Base-by-base conservation (phyloP, 2,797 vertebrate species). In the Hyperoplus immaculatus region DNA sequence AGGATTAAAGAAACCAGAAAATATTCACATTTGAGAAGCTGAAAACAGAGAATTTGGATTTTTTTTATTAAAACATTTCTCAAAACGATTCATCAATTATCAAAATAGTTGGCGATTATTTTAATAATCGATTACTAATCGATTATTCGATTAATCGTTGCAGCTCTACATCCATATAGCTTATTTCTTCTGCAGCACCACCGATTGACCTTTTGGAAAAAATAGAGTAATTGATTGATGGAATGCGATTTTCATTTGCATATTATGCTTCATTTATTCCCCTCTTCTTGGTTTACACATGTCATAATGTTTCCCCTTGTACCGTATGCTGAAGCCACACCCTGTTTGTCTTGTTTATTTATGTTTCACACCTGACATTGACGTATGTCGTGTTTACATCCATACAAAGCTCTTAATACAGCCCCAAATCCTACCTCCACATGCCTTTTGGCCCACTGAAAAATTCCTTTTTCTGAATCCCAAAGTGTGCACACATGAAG, bases 331-430 rank as follows among this genome's bases (percentile, higher is more conserved):
- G 14, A 41, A 49, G 68, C 69, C 63, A 15, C 56, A 29, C 53
- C 64, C 57, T 15, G 3, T 2, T 4, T 10, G 36, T 45, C 29
- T 60, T 10, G 29, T 47, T n/a, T 64, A 6, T 69, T 43, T 75
- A 67, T 79, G 56, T 49, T 71, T 42, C 72, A 45, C 36, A 18
- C 29, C 38, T 70, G 69, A 77, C 75, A 59, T n/a, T 50, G n/a
- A 80, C 66, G 71, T 54, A 62, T n/a, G 59, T 43, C 16, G 45
- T 72, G 53, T 46, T 51, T 39, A 46, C 18, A 47, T 75, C 65
- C 6, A 53, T 1, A 47, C 68, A 78, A 71, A 87, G 64, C 85
- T 85, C 54, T 42, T 82, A 65, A 89, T 86, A 90, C 69, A 69
- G 73, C 50, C 39, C 29, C 39, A 10, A 70, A 78, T 75, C 82